A percentile compares a stretch with the other conserved stretches of the same genome.
Evolutionary conservation across 1,140 invertebrate species (phyloP).

Genomic region (Cotesia glomerata): DNA sequence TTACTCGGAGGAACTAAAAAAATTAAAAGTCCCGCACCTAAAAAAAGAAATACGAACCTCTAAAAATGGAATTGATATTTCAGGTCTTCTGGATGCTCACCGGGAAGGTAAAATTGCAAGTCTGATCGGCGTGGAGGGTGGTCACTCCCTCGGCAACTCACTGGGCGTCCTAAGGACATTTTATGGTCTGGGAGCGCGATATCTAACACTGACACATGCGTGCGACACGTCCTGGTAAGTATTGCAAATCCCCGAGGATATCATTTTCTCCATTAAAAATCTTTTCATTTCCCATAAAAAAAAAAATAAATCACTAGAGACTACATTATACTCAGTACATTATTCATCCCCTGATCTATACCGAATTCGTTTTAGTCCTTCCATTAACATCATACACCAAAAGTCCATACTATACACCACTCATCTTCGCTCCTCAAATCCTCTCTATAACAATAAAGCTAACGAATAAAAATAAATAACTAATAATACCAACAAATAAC

Average conservation of each 20-base stretch:
- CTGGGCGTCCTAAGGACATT: conserved; percentile 82
- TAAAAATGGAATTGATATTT: neutral
- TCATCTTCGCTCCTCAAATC: neutral
- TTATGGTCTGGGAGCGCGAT: conserved; percentile 81
- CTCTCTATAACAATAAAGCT: neutral
- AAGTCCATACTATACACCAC: neutral
- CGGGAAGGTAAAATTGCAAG: conserved; percentile 68
- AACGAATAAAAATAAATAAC: neutral
- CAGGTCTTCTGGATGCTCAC: conserved; percentile 66
- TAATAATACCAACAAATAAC: neutral
- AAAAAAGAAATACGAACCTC: neutral
- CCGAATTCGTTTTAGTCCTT: neutral
- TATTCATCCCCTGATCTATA: neutral
- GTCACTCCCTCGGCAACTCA: conserved; percentile 85
- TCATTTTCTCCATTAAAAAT: neutral
- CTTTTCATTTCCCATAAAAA: neutral
- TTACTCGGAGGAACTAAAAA: no score
- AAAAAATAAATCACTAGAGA: neutral
- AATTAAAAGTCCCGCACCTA: no score
- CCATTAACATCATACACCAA: conserved; percentile 5
- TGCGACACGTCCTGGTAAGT: conserved; percentile 75
- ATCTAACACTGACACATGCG: conserved; percentile 74
- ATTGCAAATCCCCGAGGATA: conserved; percentile 12
- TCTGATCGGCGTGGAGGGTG: conserved; percentile 72
- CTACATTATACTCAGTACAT: neutral